Conservation (phyloP, 2,797 vertebrate species). For the Oreonectes daqikongensis region DNA sequence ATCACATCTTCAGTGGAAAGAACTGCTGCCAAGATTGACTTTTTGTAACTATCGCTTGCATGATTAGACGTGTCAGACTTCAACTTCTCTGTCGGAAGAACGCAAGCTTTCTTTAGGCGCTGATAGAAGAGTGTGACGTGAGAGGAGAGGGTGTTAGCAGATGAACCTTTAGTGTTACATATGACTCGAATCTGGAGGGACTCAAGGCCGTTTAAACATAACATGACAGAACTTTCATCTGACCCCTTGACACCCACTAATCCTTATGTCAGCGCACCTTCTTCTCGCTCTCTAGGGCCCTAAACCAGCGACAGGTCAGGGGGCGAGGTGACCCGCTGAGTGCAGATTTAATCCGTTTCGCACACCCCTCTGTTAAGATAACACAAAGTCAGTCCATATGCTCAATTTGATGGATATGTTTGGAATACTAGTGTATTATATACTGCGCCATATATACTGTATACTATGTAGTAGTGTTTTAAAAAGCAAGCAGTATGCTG, state of each 20-base stretch:
- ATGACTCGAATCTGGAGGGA: constrained; percentile 45
- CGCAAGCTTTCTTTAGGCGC: not conserved
- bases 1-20: not conserved
- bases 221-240: constrained; percentile 50
- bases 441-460: not conserved
- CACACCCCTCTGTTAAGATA: not conserved
- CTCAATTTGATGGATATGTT: not conserved
- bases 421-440: not conserved
- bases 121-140: constrained; percentile 23
- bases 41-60: not conserved
- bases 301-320: constrained; percentile 41
- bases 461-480: not conserved
- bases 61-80: not conserved
- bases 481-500: not conserved
- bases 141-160: constrained; percentile 29
- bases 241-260: constrained; percentile 51
- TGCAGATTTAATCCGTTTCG: constrained; percentile 4
- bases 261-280: constrained; percentile 56
- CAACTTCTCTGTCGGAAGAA: not conserved
- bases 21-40: not conserved
- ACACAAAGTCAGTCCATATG: not conserved
- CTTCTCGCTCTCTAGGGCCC: constrained; percentile 43
- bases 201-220: constrained; percentile 53
- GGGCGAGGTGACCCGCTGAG: constrained; percentile 2
- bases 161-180: constrained; percentile 27